Evolutionary conservation across 2,113 vertebrate species (phyloP).

Genomic region (Pseudopodoces humilis): DNA sequence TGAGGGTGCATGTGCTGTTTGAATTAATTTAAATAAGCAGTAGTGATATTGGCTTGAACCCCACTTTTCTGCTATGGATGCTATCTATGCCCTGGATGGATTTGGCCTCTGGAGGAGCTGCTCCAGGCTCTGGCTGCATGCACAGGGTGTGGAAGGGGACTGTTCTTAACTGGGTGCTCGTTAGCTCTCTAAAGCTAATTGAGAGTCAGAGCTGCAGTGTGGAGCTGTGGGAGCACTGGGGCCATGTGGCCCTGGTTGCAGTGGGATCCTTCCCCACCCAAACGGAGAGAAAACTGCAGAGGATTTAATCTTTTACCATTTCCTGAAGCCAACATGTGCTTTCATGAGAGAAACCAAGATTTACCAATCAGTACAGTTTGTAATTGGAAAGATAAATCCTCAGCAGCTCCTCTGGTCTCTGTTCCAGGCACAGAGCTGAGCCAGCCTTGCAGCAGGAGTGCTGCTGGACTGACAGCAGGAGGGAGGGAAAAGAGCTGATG

Average conservation of each 20-base stretch:
- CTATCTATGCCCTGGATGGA: neutral
- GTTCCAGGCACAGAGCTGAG: neutral
- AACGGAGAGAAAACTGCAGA: neutral
- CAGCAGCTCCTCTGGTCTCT: neutral
- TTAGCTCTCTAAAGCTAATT: neutral
- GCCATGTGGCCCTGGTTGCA: neutral
- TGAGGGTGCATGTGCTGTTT: neutral
- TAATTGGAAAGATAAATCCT: neutral
- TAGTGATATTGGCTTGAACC: neutral
- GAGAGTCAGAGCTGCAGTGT: neutral
- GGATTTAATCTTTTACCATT: neutral
- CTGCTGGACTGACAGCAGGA: neutral
- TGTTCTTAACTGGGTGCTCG: neutral
- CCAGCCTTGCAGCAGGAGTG: constrained; percentile 32
- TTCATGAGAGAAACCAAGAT: neutral
- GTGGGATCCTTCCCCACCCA: neutral
- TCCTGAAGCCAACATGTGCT: neutral
- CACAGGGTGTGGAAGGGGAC: neutral
- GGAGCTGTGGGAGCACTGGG: neutral
- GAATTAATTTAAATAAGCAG: neutral
- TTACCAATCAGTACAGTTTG: neutral
- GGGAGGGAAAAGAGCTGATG: neutral
- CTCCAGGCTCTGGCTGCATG: neutral
- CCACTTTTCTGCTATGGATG: neutral
- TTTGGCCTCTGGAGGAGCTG: neutral